A percentile compares a stretch with the other conserved stretches of the same genome.
Conservation (phyloP, 2,797 vertebrate species). For the Pterois miles region DNA sequence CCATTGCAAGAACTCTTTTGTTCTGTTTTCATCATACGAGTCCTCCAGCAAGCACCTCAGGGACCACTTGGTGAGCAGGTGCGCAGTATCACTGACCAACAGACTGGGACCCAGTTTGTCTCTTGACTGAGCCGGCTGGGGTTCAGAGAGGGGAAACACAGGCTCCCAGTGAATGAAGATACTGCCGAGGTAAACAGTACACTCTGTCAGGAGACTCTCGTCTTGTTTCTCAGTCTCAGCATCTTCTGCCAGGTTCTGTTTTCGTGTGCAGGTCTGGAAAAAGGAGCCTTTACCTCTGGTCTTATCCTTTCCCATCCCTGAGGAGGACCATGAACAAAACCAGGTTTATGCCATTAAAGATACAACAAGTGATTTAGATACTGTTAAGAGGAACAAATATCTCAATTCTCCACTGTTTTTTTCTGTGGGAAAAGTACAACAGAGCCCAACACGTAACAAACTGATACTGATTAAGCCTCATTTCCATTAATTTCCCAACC, state of each 20-base stretch:
- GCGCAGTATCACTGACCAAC: constrained; percentile 50
- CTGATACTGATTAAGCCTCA: not conserved
- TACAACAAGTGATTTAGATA: constrained; percentile 15
- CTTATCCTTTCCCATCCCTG: constrained; percentile 86
- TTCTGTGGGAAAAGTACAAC: not conserved
- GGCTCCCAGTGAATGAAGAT: constrained; percentile 88
- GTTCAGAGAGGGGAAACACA: constrained; percentile 13
- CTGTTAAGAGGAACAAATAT: constrained; percentile 9
- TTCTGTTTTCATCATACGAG: constrained; percentile 54
- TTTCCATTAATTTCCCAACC: not conserved
- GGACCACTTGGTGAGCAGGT: constrained; percentile 83
- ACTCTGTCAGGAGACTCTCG: constrained; percentile 69
- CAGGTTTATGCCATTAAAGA: not conserved
- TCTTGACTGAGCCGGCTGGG: not conserved
- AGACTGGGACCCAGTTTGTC: constrained; percentile 2
- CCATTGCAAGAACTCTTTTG: constrained; percentile 82
- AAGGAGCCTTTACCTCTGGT: constrained; percentile 73
- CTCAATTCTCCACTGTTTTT: not conserved
- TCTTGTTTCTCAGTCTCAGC: constrained; percentile 45
- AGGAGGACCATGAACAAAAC: constrained; percentile 31
- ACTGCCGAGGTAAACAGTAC: constrained; percentile 80
- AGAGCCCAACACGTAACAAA: not conserved
- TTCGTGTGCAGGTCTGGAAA: constrained; percentile 44
- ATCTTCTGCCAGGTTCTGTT: constrained; percentile 55
- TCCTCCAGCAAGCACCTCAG: constrained; percentile 78